Evolutionary conservation across 2,888 invertebrate species (phyloP), one percentile per base, ranked within the genome.

Genomic region (Pristionchus japonicus): DNA sequence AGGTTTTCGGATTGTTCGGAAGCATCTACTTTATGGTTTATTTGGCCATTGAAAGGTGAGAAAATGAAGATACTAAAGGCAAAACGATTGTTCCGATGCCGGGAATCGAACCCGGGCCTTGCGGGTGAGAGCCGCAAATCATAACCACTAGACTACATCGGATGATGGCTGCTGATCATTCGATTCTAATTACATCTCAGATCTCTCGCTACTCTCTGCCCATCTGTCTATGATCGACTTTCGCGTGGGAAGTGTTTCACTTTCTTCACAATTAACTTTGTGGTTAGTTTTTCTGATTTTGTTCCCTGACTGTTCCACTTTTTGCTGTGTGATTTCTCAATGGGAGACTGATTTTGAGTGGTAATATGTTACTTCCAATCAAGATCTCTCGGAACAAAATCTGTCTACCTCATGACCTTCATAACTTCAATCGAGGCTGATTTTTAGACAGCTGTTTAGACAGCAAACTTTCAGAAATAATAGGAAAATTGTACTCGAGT

Each of bases 91-190:
- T 85, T 90, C 90, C 89, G 89, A 82, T 90, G 89, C 89, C 89
- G 89, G 89, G 89, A 89, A 90, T 90, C 90, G 89, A 89, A 90
- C 90, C 88, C 90, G 89, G 90, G 89, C 89, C 89, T 88, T 85
- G 87, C 80, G 37, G 52, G 52, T 52, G 49, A 49, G 52, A 83
- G 52, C 52, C 49, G 49, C 82, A 83, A 83, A 83, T 52, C 49
- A 52, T 83, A 83, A 83, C 49, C 52, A 83, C 82, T 83, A 83
- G 52, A 83, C 49, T 52, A 52, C 82, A 83, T 52, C 77, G 77
- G 77, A 77, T 77, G 77, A 43, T 47, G 77, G 17, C 0, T 0
- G 23, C 17, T 1, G 6, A 9, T 15, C 37, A 20, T 40, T 37
- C 4, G 23, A 37, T 70, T 70, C 70, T 27, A 37, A 70, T 70